These are phyloP conservation scores for Thera obeliscata DNA, from an alignment of 2,888 invertebrate species.

Conservation along the genomic window DNA sequence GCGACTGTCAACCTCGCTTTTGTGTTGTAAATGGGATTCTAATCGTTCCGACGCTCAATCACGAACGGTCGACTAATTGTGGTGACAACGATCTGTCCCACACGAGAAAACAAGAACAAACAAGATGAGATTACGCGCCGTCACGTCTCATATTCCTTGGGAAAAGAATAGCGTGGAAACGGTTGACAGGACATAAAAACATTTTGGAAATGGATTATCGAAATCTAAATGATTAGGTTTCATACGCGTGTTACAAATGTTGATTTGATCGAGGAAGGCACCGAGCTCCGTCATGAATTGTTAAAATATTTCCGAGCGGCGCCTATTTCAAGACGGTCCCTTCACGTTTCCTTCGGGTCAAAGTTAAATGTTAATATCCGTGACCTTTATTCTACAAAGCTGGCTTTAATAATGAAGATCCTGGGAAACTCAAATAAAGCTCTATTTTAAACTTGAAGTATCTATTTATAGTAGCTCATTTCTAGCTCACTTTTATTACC, in stretches of 20 bases:
- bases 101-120: conserved; percentile 24
- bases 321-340: conserved; percentile 13
- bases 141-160: conserved; percentile 20
- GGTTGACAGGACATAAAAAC: conserved; percentile 13
- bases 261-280: conserved; percentile 23
- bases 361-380: conserved; percentile 32
- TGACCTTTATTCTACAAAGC: conserved; percentile 16
- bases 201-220: conserved; percentile 2
- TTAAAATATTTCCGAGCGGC: conserved; percentile 25
- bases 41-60: conserved; percentile 44
- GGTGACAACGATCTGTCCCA: conserved; percentile 41
- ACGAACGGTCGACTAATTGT: conserved; percentile 39
- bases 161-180: conserved; percentile 2
- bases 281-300: conserved; percentile 30
- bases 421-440: conserved; percentile 9
- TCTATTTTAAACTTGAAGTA: neutral
- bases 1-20: conserved; percentile 38
- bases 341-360: conserved; percentile 22
- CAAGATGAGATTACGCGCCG: conserved; percentile 15
- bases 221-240: conserved; percentile 12
- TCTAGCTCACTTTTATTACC: neutral
- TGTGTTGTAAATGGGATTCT: conserved; percentile 50
- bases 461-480: neutral
- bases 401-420: conserved; percentile 10
- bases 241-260: conserved; percentile 18